phyloP scores from a whole-genome alignment of 2,888 invertebrate species.

The Cantharis rufa region DNA sequence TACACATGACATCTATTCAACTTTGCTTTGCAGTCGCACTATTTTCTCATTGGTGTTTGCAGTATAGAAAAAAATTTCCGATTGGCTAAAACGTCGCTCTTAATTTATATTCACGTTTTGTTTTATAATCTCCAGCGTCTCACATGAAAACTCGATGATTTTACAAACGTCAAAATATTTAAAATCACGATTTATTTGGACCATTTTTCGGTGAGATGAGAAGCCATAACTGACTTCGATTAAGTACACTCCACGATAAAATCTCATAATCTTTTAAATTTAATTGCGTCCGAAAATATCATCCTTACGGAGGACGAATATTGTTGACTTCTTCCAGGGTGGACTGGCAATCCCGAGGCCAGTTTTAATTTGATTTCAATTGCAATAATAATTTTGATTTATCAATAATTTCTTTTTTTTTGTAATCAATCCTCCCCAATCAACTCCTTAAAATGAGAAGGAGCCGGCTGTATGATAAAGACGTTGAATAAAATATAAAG shows the following conservation, averaged over 20 bases:
- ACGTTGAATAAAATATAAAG: too few species aligned
- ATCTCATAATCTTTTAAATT: not conserved
- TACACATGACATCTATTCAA: conserved; percentile 29
- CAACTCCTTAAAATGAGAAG: too few species aligned
- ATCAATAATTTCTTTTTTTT: too few species aligned
- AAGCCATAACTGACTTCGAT: conserved; percentile 13
- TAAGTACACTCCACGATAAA: conserved; percentile 12
- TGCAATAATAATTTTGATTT: too few species aligned
- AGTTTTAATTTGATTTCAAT: too few species aligned
- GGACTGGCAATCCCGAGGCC: too few species aligned
- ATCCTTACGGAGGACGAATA: not conserved
- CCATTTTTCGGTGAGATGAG: conserved; percentile 16
- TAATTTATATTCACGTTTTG: conserved; percentile 46
- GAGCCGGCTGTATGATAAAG: too few species aligned
- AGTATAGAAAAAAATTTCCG: conserved; percentile 36
- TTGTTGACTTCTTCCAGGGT: not conserved
- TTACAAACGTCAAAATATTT: conserved; percentile 32
- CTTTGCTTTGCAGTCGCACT: conserved; percentile 12
- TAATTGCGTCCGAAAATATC: not conserved
- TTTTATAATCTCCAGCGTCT: conserved; percentile 45
- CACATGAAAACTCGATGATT: conserved; percentile 49
- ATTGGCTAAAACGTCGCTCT: conserved; percentile 45
- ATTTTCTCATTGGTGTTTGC: conserved; percentile 45
- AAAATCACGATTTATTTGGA: conserved; percentile 30
- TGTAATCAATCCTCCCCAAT: too few species aligned